Evolutionary conservation across 2,113 vertebrate genomes (phyloP).

Genomic region (Lasiurus borealis): DNA sequence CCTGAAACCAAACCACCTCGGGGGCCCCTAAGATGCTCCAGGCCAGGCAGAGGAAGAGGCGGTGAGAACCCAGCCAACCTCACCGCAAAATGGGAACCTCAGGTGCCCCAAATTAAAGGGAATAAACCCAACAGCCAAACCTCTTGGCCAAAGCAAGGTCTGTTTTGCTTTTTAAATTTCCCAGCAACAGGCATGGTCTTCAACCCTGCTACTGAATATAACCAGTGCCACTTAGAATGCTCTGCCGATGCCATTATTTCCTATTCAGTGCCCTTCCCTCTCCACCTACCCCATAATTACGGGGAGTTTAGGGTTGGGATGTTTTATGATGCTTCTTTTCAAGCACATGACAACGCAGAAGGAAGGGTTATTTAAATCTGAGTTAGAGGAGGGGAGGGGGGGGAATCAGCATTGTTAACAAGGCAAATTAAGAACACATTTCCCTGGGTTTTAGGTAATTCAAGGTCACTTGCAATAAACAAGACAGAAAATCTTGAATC

Average conservation of each 20-base stretch:
- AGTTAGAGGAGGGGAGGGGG: not conserved
- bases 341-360: conserved; percentile 62
- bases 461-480: conserved; percentile 71
- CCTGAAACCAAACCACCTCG: not conserved
- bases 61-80: not conserved
- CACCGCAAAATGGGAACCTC: not conserved
- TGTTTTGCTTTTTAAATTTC: conserved; percentile 24
- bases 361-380: conserved; percentile 75
- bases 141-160: not conserved
- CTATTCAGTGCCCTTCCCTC: conserved; percentile 52
- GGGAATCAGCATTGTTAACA: conserved; percentile 49
- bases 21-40: not conserved
- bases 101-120: conserved; percentile 29
- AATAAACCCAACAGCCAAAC: not conserved
- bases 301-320: conserved; percentile 54
- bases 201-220: conserved; percentile 35
- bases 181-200: conserved; percentile 24
- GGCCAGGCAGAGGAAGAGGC: not conserved
- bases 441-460: conserved; percentile 63
- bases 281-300: conserved; percentile 62
- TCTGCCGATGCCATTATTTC: conserved; percentile 1
- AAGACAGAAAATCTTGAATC: conserved; percentile 39
- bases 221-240: not conserved
- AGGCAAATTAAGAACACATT: conserved; percentile 72
- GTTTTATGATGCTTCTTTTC: conserved; percentile 68